phyloP scores from a whole-genome alignment of 2,888 invertebrate species.

The Falcaria lacertinaria region DNA sequence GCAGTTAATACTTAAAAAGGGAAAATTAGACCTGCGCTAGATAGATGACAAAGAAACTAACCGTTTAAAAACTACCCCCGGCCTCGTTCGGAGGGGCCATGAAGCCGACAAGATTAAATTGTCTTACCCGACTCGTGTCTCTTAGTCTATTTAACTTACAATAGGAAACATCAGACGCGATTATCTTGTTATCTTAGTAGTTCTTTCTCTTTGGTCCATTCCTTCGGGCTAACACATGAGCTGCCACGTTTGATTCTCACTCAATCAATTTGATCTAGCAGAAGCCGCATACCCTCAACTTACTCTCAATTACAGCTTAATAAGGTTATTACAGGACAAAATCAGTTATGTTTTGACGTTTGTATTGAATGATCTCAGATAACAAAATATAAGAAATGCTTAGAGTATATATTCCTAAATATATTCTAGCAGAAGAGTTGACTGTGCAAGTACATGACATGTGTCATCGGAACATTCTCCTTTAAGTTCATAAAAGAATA shows the following conservation, averaged over 20 bases:
- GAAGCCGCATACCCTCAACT: no score
- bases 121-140: conserved; percentile 53
- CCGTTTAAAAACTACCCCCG: conserved; percentile 58
- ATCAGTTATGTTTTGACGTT: no score
- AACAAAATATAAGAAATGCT: no score
- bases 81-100: conserved; percentile 39
- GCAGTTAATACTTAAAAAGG: conserved; percentile 43
- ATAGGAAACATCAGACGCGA: conserved; percentile 56
- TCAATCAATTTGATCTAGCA: conserved; percentile 1
- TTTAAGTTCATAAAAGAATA: no score
- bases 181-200: conserved; percentile 62
- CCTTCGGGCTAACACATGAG: conserved; percentile 17
- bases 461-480: no score
- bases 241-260: conserved; percentile 12
- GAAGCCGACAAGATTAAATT: conserved; percentile 66
- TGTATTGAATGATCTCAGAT: no score
- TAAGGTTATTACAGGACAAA: no score
- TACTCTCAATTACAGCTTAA: no score
- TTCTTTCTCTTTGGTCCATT: conserved; percentile 29
- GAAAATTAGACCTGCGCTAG: conserved; percentile 41
- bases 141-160: conserved; percentile 54
- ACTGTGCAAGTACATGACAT: no score
- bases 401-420: no score
- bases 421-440: no score
- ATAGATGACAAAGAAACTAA: conserved; percentile 57